A percentile compares a stretch with the other conserved stretches of the same genome.
Conservation (phyloP, 2,797 vertebrate genomes). For the Myotis findleyi region DNA sequence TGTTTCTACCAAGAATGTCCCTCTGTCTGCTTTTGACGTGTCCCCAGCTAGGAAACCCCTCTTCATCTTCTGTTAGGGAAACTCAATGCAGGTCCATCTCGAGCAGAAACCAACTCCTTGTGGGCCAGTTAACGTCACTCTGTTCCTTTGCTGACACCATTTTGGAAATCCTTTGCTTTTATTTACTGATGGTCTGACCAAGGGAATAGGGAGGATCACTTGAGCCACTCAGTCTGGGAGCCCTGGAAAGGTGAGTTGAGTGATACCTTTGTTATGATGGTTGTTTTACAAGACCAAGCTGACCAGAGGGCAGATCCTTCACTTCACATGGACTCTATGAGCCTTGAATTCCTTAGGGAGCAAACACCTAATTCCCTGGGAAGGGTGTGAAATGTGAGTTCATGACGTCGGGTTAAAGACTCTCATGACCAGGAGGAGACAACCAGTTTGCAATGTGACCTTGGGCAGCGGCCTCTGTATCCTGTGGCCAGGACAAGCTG, state of each 20-base stretch:
- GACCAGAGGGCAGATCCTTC: neutral
- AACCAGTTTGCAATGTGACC: neutral
- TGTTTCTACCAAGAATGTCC: neutral
- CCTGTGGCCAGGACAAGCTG: neutral
- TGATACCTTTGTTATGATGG: neutral
- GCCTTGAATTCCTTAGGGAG: neutral
- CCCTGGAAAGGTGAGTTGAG: neutral
- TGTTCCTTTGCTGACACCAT: neutral
- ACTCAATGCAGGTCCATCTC: neutral
- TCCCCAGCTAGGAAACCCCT: neutral
- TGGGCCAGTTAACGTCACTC: neutral
- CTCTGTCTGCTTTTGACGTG: neutral
- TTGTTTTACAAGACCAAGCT: neutral
- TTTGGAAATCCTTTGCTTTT: slow-evolving; percentile 24
- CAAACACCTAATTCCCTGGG: neutral
- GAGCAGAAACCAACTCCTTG: neutral
- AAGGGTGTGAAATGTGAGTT: neutral
- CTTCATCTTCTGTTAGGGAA: neutral
- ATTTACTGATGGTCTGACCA: neutral
- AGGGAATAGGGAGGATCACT: neutral
- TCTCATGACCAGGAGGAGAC: neutral
- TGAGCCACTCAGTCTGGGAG: neutral
- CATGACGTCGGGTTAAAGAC: neutral
- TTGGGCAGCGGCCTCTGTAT: neutral
- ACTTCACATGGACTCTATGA: neutral